Percentiles rank a stretch among this genome's conserved stretches.
These are phyloP conservation scores for Campoletis raptor DNA, from an alignment of 2,888 invertebrate species.

Conservation along the genomic window DNA sequence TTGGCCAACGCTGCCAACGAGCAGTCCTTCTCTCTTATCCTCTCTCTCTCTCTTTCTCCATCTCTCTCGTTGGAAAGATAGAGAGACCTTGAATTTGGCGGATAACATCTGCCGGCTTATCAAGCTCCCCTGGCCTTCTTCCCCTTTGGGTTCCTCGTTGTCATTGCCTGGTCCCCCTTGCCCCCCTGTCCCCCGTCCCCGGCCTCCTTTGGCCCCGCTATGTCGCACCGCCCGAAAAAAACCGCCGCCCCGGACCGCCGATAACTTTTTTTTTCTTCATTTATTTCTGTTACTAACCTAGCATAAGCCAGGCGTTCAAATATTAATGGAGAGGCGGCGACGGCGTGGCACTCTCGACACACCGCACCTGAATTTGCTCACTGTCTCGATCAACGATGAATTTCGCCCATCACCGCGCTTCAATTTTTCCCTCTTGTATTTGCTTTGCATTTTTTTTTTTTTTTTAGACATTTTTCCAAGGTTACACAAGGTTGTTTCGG, in stretches of 20 bases:
- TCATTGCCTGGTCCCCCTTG: constrained; percentile 26
- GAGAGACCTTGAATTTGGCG: constrained; percentile 84
- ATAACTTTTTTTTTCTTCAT: constrained; percentile 76
- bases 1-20: constrained; percentile 79
- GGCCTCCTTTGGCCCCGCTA: constrained; percentile 50
- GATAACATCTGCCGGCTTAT: constrained; percentile 85
- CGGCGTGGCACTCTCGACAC: constrained; percentile 65
- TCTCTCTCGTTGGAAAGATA: constrained; percentile 76
- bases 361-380: constrained; percentile 82
- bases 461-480: constrained; percentile 46
- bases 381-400: constrained; percentile 67
- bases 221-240: constrained; percentile 38
- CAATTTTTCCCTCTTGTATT: constrained; percentile 46
- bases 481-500: constrained; percentile 45
- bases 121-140: constrained; percentile 71
- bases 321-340: constrained; percentile 79
- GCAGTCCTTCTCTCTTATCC: constrained; percentile 51
- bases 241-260: constrained; percentile 67
- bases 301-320: constrained; percentile 84
- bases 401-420: constrained; percentile 34
- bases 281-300: constrained; percentile 82
- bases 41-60: constrained; percentile 32
- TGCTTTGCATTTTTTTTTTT: constrained; percentile 32
- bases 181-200: background rate
- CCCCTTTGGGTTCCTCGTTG: constrained; percentile 39